Base-by-base conservation (phyloP, 2,113 vertebrate species). In the Cyphomyrus discorhynchus region DNA sequence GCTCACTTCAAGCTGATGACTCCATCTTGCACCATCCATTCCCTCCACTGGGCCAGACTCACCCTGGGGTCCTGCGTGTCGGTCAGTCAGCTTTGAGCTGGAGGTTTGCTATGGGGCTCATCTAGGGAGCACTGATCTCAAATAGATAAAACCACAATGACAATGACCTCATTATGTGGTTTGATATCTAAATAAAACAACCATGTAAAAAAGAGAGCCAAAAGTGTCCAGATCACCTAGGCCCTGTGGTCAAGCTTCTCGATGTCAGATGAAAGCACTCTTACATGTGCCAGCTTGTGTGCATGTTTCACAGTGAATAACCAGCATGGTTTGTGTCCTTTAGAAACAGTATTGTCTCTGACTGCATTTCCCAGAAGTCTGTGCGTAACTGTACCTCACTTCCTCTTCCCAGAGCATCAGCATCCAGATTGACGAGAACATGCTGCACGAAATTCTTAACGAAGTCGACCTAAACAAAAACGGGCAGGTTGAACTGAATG, bases 381-480 rank as follows among this genome's bases (percentile, higher is more conserved):
- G 42, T 50, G 47, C 21, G 5, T 66, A 6, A 31, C n/a, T 56
- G 86, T 62, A 35, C 39, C 24, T 88, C 50, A 50, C 90, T 92
- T 58, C 45, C 5, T 62, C 24, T 62, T n/a, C 89, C 87, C 89
- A 97, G 96, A 96, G 94, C 91, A 94, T 97, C 91, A 93, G 90
- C 0, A 52, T 96, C 89, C 94, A 97, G 83, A 96, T 96, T 52
- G 96, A 96, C 86, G 95, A 96, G 92, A 95, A 96, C 42, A 95
- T 95, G 1, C 94, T 97, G 0, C 96, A 97, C 52, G 96, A 97
- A 82, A 97, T 97, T 86, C 94, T 97, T 3, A 96, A 94, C 39
- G 96, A 97, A 92, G 96, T 97, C 88, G 96, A 97, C 88, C 94
- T 97, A 88, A 97, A 97, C 93, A 97, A 96, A 52, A 97, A 97